phyloP scores from a whole-genome alignment of 1,140 invertebrate genomes.

The Drosophila pectinifera region DNA sequence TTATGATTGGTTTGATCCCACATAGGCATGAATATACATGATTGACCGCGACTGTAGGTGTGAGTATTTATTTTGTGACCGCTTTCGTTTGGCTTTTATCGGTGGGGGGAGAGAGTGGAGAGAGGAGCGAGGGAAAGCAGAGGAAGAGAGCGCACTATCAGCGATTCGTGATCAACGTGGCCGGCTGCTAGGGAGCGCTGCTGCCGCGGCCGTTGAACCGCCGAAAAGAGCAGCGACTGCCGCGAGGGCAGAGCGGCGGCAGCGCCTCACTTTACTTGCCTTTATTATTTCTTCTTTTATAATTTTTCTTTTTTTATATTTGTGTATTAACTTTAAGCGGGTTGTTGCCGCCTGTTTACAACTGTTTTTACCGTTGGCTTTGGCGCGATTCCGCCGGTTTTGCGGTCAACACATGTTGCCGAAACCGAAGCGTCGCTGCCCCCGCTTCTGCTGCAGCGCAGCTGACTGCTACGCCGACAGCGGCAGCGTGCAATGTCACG shows the following conservation, averaged over 20 bases:
- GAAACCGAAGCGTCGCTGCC: constrained; percentile 17
- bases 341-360: constrained; percentile 67
- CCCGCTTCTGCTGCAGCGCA: constrained; percentile 8
- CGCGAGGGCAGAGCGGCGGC: constrained; percentile 9
- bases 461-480: background rate
- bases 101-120: constrained; percentile 3
- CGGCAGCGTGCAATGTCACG: constrained; percentile 27
- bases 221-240: constrained; percentile 56
- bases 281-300: constrained; percentile 1
- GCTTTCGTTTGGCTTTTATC: constrained; percentile 18
- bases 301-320: constrained; percentile 12
- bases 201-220: constrained; percentile 71
- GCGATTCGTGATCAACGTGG: constrained; percentile 66
- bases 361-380: constrained; percentile 76
- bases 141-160: constrained; percentile 54
- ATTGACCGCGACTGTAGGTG: constrained; percentile 3
- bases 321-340: constrained; percentile 66
- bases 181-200: constrained; percentile 38
- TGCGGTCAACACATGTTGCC: constrained; percentile 48
- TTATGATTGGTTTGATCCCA: too few species aligned
- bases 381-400: constrained; percentile 53
- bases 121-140: constrained; percentile 1
- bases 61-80: constrained; percentile 20
- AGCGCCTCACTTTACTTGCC: constrained; percentile 24
- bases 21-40: too few species aligned